Percentiles rank a stretch among this genome's conserved stretches.
phyloP scores from a whole-genome alignment of 2,888 invertebrate genomes.

The Nipponacmea schrenckii region DNA sequence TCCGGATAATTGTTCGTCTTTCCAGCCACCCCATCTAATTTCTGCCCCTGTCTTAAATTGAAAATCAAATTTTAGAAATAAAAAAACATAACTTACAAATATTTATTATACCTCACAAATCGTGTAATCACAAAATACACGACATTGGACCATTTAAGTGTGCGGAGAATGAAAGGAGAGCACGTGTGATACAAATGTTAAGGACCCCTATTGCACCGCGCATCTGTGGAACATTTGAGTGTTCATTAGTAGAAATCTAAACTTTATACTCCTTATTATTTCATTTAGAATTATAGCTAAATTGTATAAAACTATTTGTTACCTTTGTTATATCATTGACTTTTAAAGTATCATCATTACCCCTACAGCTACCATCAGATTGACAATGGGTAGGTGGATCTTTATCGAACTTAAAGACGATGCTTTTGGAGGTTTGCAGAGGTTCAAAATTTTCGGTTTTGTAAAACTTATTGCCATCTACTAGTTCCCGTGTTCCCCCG shows the following conservation, averaged over 20 bases:
- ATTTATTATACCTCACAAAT: no score
- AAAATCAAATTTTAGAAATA: background rate
- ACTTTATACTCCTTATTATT: no score
- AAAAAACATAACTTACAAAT: no score
- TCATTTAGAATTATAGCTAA: no score
- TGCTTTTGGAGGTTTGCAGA: background rate
- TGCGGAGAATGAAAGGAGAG: no score
- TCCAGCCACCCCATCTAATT: slow-evolving; percentile 19
- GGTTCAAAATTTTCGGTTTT: background rate
- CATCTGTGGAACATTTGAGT: no score
- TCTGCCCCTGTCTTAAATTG: slow-evolving; percentile 1
- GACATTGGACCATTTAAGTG: no score
- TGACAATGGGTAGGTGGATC: background rate
- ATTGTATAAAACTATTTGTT: background rate
- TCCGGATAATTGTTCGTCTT: slow-evolving; percentile 12
- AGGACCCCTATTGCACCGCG: no score
- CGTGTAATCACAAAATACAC: no score
- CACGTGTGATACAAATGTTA: no score
- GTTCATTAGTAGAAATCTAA: no score
- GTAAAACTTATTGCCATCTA: background rate
- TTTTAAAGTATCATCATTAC: background rate
- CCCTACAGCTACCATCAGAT: background rate
- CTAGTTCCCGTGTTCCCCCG: slow-evolving; percentile 3
- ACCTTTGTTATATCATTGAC: slow-evolving; percentile 11
- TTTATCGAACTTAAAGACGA: slow-evolving; percentile 12